A percentile compares a stretch with the other conserved stretches of the same genome.
Evolutionary conservation across 2,113 vertebrate genomes (phyloP).

Genomic region (Podarcis cretensis): DNA sequence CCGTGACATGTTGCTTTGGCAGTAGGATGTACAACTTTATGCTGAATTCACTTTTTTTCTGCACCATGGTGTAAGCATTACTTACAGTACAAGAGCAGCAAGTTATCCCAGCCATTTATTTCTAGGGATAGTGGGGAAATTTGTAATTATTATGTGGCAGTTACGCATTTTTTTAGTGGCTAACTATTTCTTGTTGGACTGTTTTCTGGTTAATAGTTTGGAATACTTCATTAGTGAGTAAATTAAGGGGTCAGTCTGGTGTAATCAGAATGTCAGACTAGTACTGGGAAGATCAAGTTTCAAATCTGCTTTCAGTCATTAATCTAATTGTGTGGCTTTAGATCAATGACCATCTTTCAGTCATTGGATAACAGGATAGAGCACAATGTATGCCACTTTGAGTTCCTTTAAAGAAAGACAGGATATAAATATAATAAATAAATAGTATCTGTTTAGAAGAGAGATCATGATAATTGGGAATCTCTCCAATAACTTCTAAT

Average conservation of each 20-base stretch:
- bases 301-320: background rate
- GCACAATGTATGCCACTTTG: background rate
- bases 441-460: too few relatives aligned
- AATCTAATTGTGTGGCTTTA: background rate
- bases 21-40: background rate
- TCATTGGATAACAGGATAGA: background rate
- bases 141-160: background rate
- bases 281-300: background rate
- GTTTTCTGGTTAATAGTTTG: background rate
- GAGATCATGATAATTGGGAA: too few relatives aligned
- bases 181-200: background rate
- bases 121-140: background rate
- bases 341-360: too few relatives aligned
- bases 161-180: background rate
- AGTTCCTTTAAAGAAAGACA: too few relatives aligned
- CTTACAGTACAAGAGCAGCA: background rate
- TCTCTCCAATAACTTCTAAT: too few relatives aligned
- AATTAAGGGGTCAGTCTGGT: background rate
- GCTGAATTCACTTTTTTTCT: background rate
- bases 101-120: background rate
- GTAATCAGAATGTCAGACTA: background rate
- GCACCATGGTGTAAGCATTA: too few relatives aligned
- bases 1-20: too few relatives aligned
- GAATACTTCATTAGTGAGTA: background rate
- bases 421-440: too few relatives aligned